These are phyloP conservation scores for Vultur gryphus DNA, from an alignment of 2,797 vertebrate species.

Conservation along the genomic window DNA sequence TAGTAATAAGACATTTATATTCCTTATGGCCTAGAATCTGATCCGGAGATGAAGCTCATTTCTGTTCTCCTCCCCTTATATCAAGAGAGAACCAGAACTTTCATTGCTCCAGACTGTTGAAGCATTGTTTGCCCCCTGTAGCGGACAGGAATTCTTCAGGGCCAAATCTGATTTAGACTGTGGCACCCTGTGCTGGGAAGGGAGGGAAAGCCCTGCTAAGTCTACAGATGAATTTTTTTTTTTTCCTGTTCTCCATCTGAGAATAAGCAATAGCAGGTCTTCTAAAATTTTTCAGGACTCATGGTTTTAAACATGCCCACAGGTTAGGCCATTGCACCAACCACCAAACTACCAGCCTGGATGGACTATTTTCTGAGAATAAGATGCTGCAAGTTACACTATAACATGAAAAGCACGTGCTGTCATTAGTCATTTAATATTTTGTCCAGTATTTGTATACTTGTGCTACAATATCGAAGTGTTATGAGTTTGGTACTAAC, in stretches of 20 bases:
- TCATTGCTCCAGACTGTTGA: not conserved
- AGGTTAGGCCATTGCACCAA: not conserved
- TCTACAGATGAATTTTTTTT: not conserved
- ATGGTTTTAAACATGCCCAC: not conserved
- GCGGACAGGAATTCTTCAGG: not conserved
- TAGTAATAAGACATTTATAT: not conserved
- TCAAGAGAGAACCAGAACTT: not conserved
- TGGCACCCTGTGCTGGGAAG: not conserved
- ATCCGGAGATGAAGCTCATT: not conserved
- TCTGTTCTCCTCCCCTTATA: not conserved
- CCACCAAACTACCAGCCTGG: not conserved
- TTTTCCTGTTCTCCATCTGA: not conserved
- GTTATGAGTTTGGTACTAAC: accelerated
- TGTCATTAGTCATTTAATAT: not conserved
- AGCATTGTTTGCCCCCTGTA: accelerated
- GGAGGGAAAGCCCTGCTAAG: not conserved
- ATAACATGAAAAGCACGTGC: not conserved
- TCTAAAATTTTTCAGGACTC: not conserved
- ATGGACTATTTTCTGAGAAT: not conserved
- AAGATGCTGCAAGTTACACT: not conserved
- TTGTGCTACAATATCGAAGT: not conserved
- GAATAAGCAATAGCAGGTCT: not conserved
- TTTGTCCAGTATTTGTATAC: not conserved
- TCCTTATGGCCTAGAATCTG: not conserved
- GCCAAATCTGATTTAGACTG: not conserved